Evolutionary conservation across 2,113 vertebrate species (phyloP), one percentile per base, ranked within the genome.

Genomic region (Clupea harengus): DNA sequence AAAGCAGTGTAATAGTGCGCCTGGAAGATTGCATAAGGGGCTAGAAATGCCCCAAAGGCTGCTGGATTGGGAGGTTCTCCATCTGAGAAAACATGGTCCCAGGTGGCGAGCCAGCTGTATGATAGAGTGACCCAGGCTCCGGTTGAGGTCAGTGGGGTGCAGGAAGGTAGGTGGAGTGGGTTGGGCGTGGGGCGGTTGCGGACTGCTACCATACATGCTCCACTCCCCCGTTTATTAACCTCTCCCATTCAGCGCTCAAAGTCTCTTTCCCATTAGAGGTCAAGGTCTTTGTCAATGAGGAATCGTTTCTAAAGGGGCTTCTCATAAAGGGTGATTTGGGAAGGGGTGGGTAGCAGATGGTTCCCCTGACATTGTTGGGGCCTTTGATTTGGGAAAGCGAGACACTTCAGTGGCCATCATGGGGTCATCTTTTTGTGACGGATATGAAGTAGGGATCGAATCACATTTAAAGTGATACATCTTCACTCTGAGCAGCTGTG

Each of bases 221-320:
- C 28, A 72, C 25, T 32, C n/a, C 64, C n/a, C 64, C 8, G 28
- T 78, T 78, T 78, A 78, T 78, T 78, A 78, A 78, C 72, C 72
- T 78, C 72, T 78, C 28, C 72, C 72, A 78, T 78, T 78, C 72
- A 78, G 72, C 25, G 10, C 28, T 32, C 72, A 17, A 39, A 78
- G 25, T 78, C 28, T 78, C 72, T 78, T 78, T 78, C 32, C 72
- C 28, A 78, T 78, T 15, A 78, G 72, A 78, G 72, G 72, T 78
- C 72, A 32, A 78, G 72, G 72, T 78, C 72, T 78, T 78, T 78
- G 72, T 39, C 72, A 44, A 32, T 78, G 13, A 78, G 28, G 2
- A 39, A 32, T 32, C 9, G 25, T 17, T 78, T 78, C 72, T 78
- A 78, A 78, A 78, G 72, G 72, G 32, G 72, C 72, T 78, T 39